Conservation (phyloP, 1,140 invertebrate species). For the Aphaenogaster ashmeadi region DNA sequence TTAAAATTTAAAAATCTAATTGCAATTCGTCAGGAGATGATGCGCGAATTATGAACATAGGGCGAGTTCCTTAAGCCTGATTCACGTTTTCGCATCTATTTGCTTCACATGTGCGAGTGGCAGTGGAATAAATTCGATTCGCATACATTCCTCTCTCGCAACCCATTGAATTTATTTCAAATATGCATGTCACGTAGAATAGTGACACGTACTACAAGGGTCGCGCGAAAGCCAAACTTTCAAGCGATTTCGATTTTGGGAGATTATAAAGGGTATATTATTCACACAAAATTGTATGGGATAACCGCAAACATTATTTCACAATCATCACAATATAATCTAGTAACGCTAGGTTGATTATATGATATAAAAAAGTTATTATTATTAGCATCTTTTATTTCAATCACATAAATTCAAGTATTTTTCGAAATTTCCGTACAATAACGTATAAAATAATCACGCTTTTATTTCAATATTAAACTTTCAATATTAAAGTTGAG, state of each 20-base stretch:
- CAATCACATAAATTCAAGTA: neutral
- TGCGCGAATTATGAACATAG: neutral
- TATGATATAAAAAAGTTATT: neutral
- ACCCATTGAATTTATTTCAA: constrained; percentile 55
- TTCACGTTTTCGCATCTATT: constrained; percentile 29
- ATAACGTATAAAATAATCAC: neutral
- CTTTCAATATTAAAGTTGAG: neutral
- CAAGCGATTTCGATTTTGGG: constrained; percentile 35
- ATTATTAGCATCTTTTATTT: neutral
- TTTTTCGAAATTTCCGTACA: neutral
- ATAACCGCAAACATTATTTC: constrained; percentile 17
- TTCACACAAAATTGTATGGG: neutral
- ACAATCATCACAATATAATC: neutral
- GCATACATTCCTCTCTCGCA: constrained; percentile 38
- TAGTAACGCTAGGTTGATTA: neutral
- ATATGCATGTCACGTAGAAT: constrained; percentile 49
- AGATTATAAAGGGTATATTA: constrained; percentile 49
- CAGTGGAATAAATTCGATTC: constrained; percentile 44
- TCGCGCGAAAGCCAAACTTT: constrained; percentile 39
- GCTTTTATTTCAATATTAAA: neutral
- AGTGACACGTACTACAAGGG: constrained; percentile 17
- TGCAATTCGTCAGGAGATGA: neutral
- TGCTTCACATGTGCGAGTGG: constrained; percentile 34
- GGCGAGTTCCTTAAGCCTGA: neutral
- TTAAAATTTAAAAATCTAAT: neutral